Percentiles rank a stretch among this genome's conserved stretches.
phyloP scores from a whole-genome alignment of 37 sponge, comb jelly and placozoan genomes.

The Corticium candelabrum region DNA sequence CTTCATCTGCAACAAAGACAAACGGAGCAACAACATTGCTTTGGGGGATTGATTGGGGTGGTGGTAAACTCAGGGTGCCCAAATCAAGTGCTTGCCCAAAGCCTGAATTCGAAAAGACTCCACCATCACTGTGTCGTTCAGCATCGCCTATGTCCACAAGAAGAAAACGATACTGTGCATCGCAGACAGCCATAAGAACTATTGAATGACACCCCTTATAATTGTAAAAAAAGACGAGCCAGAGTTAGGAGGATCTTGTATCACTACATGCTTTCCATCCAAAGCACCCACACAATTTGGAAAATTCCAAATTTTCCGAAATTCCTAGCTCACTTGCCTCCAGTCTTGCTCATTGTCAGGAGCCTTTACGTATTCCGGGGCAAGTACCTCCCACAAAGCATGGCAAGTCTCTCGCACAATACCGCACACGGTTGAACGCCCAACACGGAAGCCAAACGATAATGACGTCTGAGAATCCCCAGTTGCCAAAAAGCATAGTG shows the following conservation, averaged over 20 bases:
- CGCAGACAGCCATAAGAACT: not conserved
- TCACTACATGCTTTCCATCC: slow-evolving; percentile 45
- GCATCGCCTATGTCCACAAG: slow-evolving; percentile 32
- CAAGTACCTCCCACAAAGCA: slow-evolving; percentile 16
- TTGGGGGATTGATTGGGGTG: slow-evolving; percentile 8
- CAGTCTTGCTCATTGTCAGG: slow-evolving; percentile 11
- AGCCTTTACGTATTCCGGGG: slow-evolving; percentile 19
- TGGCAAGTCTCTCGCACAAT: not conserved
- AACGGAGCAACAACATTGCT: not conserved
- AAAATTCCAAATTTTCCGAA: slow-evolving; percentile 31
- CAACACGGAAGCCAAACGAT: not conserved
- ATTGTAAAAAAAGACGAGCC: slow-evolving; percentile 34
- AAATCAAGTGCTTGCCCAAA: slow-evolving; percentile 26
- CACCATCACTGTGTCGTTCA: slow-evolving; percentile 40
- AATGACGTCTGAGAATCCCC: not conserved
- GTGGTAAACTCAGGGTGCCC: slow-evolving; percentile 15
- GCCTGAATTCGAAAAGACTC: slow-evolving; percentile 23
- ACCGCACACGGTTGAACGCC: not conserved
- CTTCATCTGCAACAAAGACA: slow-evolving; percentile 27
- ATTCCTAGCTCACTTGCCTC: slow-evolving; percentile 22
- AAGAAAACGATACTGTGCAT: slow-evolving; percentile 9
- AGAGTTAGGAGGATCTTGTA: slow-evolving; percentile 18
- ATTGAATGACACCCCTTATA: not conserved
- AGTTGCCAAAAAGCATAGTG: slow-evolving; percentile 29
- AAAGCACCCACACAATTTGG: slow-evolving; percentile 22